Base-by-base conservation (phyloP, 2,888 invertebrate species). In the Eristalis pertinax region DNA sequence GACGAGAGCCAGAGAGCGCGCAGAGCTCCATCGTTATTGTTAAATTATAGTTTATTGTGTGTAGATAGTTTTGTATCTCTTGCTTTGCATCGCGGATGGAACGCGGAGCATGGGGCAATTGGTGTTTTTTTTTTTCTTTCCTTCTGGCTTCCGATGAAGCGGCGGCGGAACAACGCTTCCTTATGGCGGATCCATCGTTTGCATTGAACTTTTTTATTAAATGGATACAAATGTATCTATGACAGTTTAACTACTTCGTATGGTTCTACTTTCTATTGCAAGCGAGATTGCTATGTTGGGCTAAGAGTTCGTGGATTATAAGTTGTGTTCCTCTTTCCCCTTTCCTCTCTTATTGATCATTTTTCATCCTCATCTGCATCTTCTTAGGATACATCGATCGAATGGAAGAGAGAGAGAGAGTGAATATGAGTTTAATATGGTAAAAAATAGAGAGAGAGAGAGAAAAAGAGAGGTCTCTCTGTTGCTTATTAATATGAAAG, bases 41-140 rank as follows among this genome's bases (percentile, higher is more conserved):
- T 74, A 74, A 84, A 78, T 78, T 83, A 83, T 77, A 77, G 83
- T 83, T 83, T 83, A 83, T 83, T 77, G 83, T 78, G 83, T 69
- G 73, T 43, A 24, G 38, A 73, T 73, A 63, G 60, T 75, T 75
- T 75, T 64, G 56, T 74, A 64, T 58, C 58, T 24, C 24, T 58
- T 26, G 60, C 43, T 13, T 63, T 10, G 38, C 24, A 38, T 64
- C 10, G 64, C 13, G 15, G 26, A 58, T 75, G 58, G 32, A 10
- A 10, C 32, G 29, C 29, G 29, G 29, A 29, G 29, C 5, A 29
- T 5, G n/a, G 32, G 32, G 32, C 38, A 58, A 58, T 67, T 58
- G 75, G 58, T 76, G 13, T 8, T 35, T 67, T 76, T 65, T 38
- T 38, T 13, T 38, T 38, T 24, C 26, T 4, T 26, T 26, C 38